Evolutionary conservation across 2,797 vertebrate species (phyloP).

Genomic region (Harpagifer antarcticus): DNA sequence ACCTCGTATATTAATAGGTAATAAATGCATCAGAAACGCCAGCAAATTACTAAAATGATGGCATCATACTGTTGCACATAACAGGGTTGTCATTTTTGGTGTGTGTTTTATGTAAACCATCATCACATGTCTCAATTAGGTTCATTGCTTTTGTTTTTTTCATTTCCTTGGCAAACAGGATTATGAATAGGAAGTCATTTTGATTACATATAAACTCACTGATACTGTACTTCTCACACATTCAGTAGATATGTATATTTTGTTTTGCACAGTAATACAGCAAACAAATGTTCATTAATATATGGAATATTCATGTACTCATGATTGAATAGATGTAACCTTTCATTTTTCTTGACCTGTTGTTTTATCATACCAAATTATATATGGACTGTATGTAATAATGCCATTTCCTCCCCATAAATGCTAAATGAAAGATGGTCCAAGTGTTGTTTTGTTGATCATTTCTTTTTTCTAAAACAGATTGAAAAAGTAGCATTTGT

Average conservation of each 20-base stretch:
- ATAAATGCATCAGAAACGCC: conserved; percentile 56
- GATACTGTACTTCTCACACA: conserved; percentile 79
- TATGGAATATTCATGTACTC: conserved; percentile 82
- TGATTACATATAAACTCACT: conserved; percentile 49
- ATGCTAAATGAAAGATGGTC: conserved; percentile 68
- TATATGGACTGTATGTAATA: conserved; percentile 74
- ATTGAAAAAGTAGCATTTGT: neutral
- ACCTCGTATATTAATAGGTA: conserved; percentile 47
- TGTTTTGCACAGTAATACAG: conserved; percentile 83
- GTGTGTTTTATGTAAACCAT: conserved; percentile 47
- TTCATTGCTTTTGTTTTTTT: conserved; percentile 1
- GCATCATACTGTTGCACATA: conserved; percentile 61
- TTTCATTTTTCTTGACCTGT: conserved; percentile 62
- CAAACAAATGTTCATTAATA: conserved; percentile 82
- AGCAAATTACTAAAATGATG: conserved; percentile 52
- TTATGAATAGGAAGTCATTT: conserved; percentile 65
- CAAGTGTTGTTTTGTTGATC: conserved; percentile 29
- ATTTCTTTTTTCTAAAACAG: neutral
- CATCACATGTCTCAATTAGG: conserved; percentile 24
- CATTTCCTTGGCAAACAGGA: conserved; percentile 23
- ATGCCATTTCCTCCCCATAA: conserved; percentile 68
- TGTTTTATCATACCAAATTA: conserved; percentile 78
- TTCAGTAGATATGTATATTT: conserved; percentile 82
- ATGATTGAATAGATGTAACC: conserved; percentile 80
- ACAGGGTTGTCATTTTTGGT: conserved; percentile 50